Evolutionary conservation across 2,113 vertebrate genomes (phyloP), one percentile per base, ranked within the genome.

Genomic region (Oriolus oriolus): DNA sequence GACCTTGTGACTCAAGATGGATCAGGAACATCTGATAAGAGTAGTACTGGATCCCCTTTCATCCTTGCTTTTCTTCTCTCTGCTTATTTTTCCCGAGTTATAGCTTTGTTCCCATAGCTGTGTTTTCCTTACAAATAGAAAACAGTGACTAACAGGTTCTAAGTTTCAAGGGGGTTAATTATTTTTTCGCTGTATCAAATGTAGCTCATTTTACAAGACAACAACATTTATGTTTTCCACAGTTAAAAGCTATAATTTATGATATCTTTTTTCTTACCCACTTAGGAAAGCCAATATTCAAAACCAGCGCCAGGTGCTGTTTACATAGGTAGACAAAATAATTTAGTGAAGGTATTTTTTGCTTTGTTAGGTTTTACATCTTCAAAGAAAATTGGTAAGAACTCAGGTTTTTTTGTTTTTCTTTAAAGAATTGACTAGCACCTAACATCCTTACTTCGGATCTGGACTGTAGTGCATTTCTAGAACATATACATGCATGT

Each of bases 361-460:
- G 13, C 20, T 93, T 86, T 52, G 35, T 57, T 90, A 90, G 91
- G 65, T 92, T 94, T 96, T 85, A 96, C 66, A 56, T 90, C 37
- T 75, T 93, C 85, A 90, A 80, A 93, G 68, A 96, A 95, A 95
- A 94, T 73, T 73, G 73, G 24, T 94, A 91, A 95, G 78, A 90
- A 42, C 22, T 30, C 39, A 26, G 11, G 11, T 66, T 56, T 60
- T 5, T 77, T 84, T 87, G 33, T 17, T 91, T 65, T 81, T 47
- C 77, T 76, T 59, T 33, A 49, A 87, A 68, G n/a, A 57, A 59
- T 7, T 65, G 54, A 52, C 39, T 87, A 75, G 79, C 27, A 63
- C 11, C 21, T 89, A 27, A 76, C 9, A 83, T 33, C 41, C 11
- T 85, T 41, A 45, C 44, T 77, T 71, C 60, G 90, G 30, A 63